Conservation (phyloP, 2,888 invertebrate genomes). For the Lucinisca nassula region DNA sequence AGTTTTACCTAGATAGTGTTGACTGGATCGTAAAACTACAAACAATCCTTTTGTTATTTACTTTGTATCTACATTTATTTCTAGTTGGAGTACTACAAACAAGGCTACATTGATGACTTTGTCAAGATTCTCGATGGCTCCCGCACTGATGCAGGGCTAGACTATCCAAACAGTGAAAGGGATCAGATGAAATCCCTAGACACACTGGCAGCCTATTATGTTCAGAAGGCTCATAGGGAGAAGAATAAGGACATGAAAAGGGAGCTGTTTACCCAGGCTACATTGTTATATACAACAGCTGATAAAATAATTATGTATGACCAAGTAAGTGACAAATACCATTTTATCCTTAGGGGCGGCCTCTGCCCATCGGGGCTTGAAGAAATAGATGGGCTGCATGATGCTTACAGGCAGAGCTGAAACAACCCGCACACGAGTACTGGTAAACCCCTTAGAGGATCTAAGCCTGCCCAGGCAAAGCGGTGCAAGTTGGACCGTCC, state of each 20-base stretch:
- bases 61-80: conserved; percentile 85
- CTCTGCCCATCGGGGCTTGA: too few relatives aligned
- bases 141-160: conserved; percentile 89
- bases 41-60: too few relatives aligned
- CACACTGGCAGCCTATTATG: conserved; percentile 99
- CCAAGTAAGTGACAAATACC: conserved; percentile 91
- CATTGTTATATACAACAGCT: conserved; percentile 98
- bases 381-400: too few relatives aligned
- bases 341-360: too few relatives aligned
- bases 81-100: conserved; percentile 98
- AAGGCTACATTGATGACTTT: conserved; percentile 97
- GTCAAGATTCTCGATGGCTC: conserved; percentile 97
- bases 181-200: conserved; percentile 99
- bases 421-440: too few relatives aligned
- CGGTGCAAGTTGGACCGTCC: too few relatives aligned
- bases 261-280: conserved; percentile 97
- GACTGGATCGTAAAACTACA: too few relatives aligned
- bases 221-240: conserved; percentile 95
- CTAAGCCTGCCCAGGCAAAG: too few relatives aligned
- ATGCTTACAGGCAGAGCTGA: too few relatives aligned
- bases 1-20: too few relatives aligned
- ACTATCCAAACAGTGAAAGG: conserved; percentile 94
- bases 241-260: conserved; percentile 97
- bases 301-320: conserved; percentile 99
- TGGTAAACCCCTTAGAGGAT: too few relatives aligned